A percentile compares a stretch with the other conserved stretches of the same genome.
Evolutionary conservation across 2,113 vertebrate genomes (phyloP).

Genomic region (Hippocampus guttulatus): DNA sequence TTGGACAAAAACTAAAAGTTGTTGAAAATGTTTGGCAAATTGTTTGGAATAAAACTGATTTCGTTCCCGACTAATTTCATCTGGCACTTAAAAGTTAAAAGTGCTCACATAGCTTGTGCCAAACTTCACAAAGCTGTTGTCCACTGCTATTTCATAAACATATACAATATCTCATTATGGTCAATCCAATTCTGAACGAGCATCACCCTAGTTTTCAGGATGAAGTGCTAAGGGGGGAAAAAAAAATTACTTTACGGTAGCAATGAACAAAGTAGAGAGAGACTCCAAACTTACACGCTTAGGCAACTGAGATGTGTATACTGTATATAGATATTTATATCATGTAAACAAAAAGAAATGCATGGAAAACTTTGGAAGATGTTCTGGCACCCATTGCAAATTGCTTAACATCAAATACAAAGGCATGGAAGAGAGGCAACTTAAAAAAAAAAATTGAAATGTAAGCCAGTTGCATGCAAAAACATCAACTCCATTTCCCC

Average conservation of each 20-base stretch:
- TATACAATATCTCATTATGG: neutral
- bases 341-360: constrained; percentile 76
- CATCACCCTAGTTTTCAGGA: constrained; percentile 24
- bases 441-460: constrained; percentile 65
- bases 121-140: neutral
- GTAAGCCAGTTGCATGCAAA: constrained; percentile 64
- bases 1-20: neutral
- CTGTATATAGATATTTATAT: neutral
- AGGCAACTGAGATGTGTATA: constrained; percentile 71
- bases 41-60: neutral
- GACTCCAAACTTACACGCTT: constrained; percentile 37
- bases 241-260: neutral
- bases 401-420: constrained; percentile 71
- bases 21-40: neutral
- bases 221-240: constrained; percentile 31
- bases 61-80: neutral
- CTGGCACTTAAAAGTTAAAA: neutral
- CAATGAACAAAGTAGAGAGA: constrained; percentile 9
- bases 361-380: constrained; percentile 33
- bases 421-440: constrained; percentile 72
- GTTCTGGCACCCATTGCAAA: constrained; percentile 65
- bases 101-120: neutral
- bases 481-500: constrained; percentile 9
- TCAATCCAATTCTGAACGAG: constrained; percentile 7
- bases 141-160: neutral